Percentiles rank a stretch among this genome's conserved stretches.
Evolutionary conservation across 1,140 invertebrate species (phyloP).

Genomic region (Bombus confusus): DNA sequence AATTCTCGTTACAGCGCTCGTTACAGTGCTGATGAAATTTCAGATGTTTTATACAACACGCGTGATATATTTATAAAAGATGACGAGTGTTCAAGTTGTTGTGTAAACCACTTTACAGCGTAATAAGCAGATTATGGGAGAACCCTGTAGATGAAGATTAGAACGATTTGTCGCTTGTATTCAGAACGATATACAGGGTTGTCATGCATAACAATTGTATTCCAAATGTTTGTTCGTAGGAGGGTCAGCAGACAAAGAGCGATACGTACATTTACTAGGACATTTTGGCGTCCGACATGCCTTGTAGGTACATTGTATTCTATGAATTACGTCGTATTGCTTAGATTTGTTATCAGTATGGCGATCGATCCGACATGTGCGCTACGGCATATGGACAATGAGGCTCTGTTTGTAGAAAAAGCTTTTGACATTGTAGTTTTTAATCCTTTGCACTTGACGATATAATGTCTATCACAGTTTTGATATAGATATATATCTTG

Average conservation of each 20-base stretch:
- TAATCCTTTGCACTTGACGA: slow-evolving; percentile 21
- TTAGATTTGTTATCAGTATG: slow-evolving; percentile 46
- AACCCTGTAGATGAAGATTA: not conserved
- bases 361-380: not conserved
- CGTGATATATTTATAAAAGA: too few relatives aligned
- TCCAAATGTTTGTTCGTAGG: slow-evolving; percentile 67
- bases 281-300: slow-evolving; percentile 66
- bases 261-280: slow-evolving; percentile 82
- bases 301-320: slow-evolving; percentile 67
- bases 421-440: slow-evolving; percentile 1
- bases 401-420: not conserved
- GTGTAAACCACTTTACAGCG: not conserved
- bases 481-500: not conserved
- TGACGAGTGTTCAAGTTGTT: not conserved
- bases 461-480: too few relatives aligned
- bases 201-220: slow-evolving; percentile 65
- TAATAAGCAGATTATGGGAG: not conserved
- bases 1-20: too few relatives aligned
- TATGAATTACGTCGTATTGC: slow-evolving; percentile 61
- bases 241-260: slow-evolving; percentile 77
- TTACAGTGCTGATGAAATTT: too few relatives aligned
- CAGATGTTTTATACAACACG: too few relatives aligned
- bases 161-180: slow-evolving; percentile 4
- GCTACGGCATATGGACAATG: not conserved
- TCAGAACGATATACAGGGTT: slow-evolving; percentile 8